Base-by-base conservation (phyloP, 2,888 invertebrate genomes). In the Troides aeacus region DNA sequence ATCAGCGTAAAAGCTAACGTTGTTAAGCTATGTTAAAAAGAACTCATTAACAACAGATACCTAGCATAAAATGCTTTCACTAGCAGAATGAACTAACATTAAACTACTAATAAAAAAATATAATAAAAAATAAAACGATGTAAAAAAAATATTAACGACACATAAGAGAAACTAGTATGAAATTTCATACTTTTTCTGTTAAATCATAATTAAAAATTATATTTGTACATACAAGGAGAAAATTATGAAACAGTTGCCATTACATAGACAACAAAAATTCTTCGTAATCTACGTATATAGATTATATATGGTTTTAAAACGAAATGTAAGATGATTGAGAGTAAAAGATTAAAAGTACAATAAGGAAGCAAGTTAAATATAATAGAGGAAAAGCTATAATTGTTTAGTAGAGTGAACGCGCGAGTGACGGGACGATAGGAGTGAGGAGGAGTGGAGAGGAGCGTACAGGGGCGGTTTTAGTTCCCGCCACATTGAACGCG, bases 401-500 rank as follows among this genome's bases (percentile, higher is more conserved):
- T 84, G 86, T 82, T 83, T 80, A 83, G 79, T 76, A 76, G 79
- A 76, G 81, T 79, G 81, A 78, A 79, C 75, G 78, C 75, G 80
- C 78, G 84, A 85, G 81, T 85, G 87, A 84, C 84, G 82, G 80
- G 79, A 80, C 75, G 79, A 2, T 3, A 15, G 77, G 79, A 74
- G 84, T 80, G 73, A 39, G 71, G 73, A 79, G 82, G 80, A 46
- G 46, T 17, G 15, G 46, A 46, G 46, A 46, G 46, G 46, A 15
- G 15, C 7, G 3, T 30, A 3, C 4, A 30, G 30, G 30, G 30
- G 79, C 77, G 84, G 85, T 85, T 87, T 89, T 88, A 88, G 83
- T 84, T 85, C 79, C 84, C 91, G 90, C 86, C 85, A 86, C 90
- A 89, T 89, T 89, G 87, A 87, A 81, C 90, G 79, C 87, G 85